Evolutionary conservation across 2,113 vertebrate species (phyloP), one percentile per base, ranked within the genome.

Genomic region (Euleptes europaea): DNA sequence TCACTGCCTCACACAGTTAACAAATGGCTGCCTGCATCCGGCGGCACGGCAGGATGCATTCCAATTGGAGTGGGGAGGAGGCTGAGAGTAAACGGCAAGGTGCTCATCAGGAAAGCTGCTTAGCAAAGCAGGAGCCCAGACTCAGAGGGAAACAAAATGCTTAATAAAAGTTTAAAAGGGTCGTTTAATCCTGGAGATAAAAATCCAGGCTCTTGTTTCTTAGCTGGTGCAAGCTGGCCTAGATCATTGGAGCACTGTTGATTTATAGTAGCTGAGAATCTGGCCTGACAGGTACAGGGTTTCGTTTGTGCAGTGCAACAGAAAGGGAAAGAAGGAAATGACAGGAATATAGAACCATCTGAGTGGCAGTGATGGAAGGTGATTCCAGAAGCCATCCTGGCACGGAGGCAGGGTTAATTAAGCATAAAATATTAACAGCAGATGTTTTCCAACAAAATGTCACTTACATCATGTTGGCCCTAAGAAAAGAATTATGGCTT

Each of bases 11-110:
- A 76, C 67, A 84, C 87, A 72, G 94, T 95, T 97, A 97, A 98
- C 97, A 97, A 98, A 98, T 97, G 95, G 96, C 96, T 94, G 96
- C 95, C 94, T 0, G 78, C 94, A 95, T 97, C 91, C 93, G 70
- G 94, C 91, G 51, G 84, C 92, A 92, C 73, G 73, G 80, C 75
- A 67, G 79, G 67, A 92, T 73, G 97, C 96, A 97, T 98, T 96
- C 96, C 97, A 97, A 97, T 95, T 94, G 97, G 85, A 82, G 19
- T 54, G 1, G 4, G 76, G 17, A 70, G 66, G 83, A 85, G 65
- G 47, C 72, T 83, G 35, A 12, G 83, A 69, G 0, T 67, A 88
- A 66, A 57, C 88, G n/a, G 84, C 92, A 38, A 95, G 91, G 91
- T 92, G 87, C 84, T 86, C 82, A 42, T 23, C 82, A 81, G 71